phyloP scores from a whole-genome alignment of 2,797 vertebrate genomes.

The Glossophaga mutica region DNA sequence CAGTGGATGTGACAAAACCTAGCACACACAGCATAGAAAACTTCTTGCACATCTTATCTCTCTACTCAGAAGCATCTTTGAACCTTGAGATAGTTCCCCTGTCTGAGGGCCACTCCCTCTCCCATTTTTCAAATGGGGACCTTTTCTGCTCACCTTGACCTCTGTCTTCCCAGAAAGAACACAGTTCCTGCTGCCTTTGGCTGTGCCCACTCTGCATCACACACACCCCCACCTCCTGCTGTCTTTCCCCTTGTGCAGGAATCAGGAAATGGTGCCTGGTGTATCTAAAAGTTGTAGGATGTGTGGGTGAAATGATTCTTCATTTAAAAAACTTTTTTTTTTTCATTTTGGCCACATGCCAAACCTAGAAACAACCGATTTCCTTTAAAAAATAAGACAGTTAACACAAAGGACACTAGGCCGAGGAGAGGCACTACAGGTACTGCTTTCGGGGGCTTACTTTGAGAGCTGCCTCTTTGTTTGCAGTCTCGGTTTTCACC shows the following conservation, averaged over 20 bases:
- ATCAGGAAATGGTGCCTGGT: not conserved
- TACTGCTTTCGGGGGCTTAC: not conserved
- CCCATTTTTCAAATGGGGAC: not conserved
- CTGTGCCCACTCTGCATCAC: not conserved
- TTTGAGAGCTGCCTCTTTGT: not conserved
- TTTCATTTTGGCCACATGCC: not conserved
- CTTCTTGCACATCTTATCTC: not conserved
- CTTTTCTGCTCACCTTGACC: constrained; percentile 15
- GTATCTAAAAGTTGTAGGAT: not conserved
- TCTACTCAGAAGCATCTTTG: not conserved
- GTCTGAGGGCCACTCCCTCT: not conserved
- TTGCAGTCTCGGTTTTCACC: not conserved
- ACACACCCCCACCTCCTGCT: too few species aligned
- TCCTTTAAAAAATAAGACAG: not conserved
- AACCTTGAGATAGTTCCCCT: not conserved
- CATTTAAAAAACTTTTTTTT: not conserved
- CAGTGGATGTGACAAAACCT: not conserved
- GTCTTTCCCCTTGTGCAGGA: not conserved
- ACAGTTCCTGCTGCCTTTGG: not conserved
- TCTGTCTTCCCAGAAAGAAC: not conserved
- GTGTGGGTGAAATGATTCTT: not conserved
- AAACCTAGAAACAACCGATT: not conserved
- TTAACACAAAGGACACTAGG: not conserved
- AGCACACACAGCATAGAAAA: not conserved
- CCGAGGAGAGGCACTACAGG: not conserved